A percentile compares a stretch with the other conserved stretches of the same genome.
phyloP scores from a whole-genome alignment of 2,797 vertebrate genomes.

The Pangasius sanitwongsei region DNA sequence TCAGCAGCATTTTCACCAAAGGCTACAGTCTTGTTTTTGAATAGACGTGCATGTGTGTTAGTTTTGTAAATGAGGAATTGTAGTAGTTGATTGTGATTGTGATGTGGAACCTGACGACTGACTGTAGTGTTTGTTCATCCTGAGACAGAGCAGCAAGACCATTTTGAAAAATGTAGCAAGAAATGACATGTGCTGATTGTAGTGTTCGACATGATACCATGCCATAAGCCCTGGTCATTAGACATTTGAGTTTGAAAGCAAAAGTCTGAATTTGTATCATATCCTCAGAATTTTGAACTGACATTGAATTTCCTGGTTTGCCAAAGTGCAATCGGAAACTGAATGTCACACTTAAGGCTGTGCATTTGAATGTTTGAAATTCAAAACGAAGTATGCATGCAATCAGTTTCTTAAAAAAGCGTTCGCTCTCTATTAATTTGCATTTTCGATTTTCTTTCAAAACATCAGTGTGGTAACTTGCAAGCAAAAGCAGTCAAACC shows the following conservation, averaged over 20 bases:
- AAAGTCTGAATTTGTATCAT: too few species aligned
- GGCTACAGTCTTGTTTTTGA: too few species aligned
- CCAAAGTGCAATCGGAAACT: too few species aligned
- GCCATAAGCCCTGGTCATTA: too few species aligned
- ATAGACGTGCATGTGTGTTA: background rate
- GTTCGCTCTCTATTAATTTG: background rate
- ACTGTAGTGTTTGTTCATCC: background rate
- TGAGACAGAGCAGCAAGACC: background rate
- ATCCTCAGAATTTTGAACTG: too few species aligned
- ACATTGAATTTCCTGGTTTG: too few species aligned
- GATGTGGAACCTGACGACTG: background rate
- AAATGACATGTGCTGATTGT: background rate
- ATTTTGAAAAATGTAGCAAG: background rate
- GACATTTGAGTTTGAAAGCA: background rate
- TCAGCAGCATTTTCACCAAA: background rate
- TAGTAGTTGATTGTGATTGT: background rate
- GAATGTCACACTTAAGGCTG: too few species aligned
- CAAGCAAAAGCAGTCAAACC: background rate
- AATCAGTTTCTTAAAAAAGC: background rate
- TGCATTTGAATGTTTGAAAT: too few species aligned
- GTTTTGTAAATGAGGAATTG: background rate
- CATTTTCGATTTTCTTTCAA: background rate
- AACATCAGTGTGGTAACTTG: background rate
- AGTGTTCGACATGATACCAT: background rate
- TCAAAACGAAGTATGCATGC: background rate